Evolutionary conservation across 2,888 invertebrate genomes (phyloP), one percentile per base, ranked within the genome.

Genomic region (Zygaena filipendulae): DNA sequence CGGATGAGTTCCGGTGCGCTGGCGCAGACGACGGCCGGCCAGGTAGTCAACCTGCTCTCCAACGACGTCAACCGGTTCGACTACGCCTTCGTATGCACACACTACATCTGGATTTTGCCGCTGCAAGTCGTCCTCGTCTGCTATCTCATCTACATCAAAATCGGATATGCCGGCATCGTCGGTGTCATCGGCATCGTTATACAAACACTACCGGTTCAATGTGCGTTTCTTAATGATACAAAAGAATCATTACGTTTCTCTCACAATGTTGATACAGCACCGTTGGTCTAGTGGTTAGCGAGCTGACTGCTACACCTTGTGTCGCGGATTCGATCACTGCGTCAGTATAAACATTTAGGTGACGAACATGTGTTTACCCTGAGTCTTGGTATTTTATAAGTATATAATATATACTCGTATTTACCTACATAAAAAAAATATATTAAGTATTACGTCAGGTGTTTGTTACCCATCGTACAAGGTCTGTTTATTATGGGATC

Each of bases 41-140:
- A 96, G 64, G 87, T 97, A 29, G 90, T 97, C 8, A 97, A 97
- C 71, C 77, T 97, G 3, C 82, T 97, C 29, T 95, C 96, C 3
- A 97, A 97, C 53, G 97, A 97, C 61, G 94, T 97, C 6, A 91
- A 89, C 60, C 87, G 96, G 21, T 91, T 97, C 53, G 97, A 97
- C 62, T 84, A 90, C 61, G 88, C 91, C 3, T 87, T 91, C 34
- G 83, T 91, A 30, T 92, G 88, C 58, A 77, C 93, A 5, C 92
- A 95, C 60, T 94, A 89, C 68, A 83, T 96, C 55, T 94, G 95
- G 93, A 83, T 94, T 16, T 86, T 92, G 38, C 95, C 96, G 0
- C 52, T 92, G 5, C 86, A 87, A 59, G 82, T 84, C 33, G 41
- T 72, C 14, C 40, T 79, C 16, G 89, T 94, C 11, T 87, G 90